Percentiles rank a stretch among this genome's conserved stretches.
phyloP scores from a whole-genome alignment of 2,888 invertebrate genomes.

The Chrysotoxum bicinctum region DNA sequence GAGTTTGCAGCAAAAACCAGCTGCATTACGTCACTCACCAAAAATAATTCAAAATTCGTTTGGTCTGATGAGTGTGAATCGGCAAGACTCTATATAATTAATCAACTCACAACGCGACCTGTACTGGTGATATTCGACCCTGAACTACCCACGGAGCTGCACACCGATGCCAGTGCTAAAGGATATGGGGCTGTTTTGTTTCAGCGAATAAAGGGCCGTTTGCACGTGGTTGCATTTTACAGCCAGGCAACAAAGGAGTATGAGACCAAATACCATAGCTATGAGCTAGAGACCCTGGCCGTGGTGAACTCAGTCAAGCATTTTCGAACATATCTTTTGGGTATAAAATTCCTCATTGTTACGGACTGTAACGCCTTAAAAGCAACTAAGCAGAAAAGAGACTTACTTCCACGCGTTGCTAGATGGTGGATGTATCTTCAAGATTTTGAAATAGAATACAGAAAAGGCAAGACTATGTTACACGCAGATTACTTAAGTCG shows the following conservation, averaged over 20 bases:
- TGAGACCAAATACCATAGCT: constrained; percentile 30
- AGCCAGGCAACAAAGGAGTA: constrained; percentile 24
- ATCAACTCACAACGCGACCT: constrained; percentile 9
- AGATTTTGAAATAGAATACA: constrained; percentile 12
- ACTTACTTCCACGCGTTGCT: constrained; percentile 10
- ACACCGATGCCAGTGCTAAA: constrained; percentile 33
- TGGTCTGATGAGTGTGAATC: too few species aligned
- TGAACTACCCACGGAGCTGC: constrained; percentile 17
- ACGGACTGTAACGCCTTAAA: constrained; percentile 35
- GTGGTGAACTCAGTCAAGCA: constrained; percentile 21
- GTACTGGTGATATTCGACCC: constrained; percentile 31
- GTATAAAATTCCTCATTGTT: constrained; percentile 24
- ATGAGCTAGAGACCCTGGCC: constrained; percentile 3
- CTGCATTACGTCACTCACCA: too few species aligned
- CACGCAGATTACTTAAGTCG: constrained; percentile 32
- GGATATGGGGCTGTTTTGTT: constrained; percentile 33
- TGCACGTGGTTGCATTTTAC: constrained; percentile 31
- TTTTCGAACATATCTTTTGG: constrained; percentile 21
- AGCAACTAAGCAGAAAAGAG: constrained; percentile 4
- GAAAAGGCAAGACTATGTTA: constrained; percentile 10
- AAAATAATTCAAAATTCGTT: too few species aligned
- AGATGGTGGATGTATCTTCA: constrained; percentile 28
- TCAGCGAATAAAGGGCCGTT: constrained; percentile 1
- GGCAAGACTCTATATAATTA: too few species aligned
- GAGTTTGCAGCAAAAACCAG: too few species aligned